Conservation (phyloP, 2,888 invertebrate species). For the Acholoe squamosa region DNA sequence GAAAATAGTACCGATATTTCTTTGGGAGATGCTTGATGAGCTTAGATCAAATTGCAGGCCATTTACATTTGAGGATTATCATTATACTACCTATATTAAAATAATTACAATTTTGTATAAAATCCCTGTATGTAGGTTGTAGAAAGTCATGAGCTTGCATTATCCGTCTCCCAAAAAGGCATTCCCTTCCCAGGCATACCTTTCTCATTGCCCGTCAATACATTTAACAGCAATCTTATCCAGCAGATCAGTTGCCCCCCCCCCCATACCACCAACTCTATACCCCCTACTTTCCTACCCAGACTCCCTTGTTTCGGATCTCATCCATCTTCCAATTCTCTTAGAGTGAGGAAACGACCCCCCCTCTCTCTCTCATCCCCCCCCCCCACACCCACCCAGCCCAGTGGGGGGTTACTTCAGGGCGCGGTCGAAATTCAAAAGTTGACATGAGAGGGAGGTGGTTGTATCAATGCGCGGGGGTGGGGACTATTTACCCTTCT, state of each 20-base stretch:
- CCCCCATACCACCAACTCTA: background rate
- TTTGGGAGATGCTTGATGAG: no score
- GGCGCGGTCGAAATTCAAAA: slow-evolving; percentile 48
- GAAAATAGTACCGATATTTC: no score
- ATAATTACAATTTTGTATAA: no score
- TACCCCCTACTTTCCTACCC: background rate
- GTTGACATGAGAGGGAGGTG: slow-evolving; percentile 48
- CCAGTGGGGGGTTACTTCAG: background rate
- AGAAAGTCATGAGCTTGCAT: no score
- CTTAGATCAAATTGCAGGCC: no score
- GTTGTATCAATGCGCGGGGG: slow-evolving; percentile 57
- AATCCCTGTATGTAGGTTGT: no score
- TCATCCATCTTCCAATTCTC: background rate
- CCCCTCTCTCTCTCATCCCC: slow-evolving; percentile 13
- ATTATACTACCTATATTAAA: no score
- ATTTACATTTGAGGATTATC: no score
- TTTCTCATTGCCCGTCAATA: background rate
- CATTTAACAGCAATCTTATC: background rate
- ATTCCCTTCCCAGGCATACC: no score
- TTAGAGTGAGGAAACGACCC: background rate
- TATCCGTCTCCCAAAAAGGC: no score
- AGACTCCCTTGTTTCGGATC: background rate
- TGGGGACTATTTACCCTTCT: slow-evolving; percentile 11
- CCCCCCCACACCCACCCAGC: background rate
- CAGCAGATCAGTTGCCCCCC: background rate